Base-by-base conservation (phyloP, 2,888 invertebrate species). In the Slavum lentiscoides region DNA sequence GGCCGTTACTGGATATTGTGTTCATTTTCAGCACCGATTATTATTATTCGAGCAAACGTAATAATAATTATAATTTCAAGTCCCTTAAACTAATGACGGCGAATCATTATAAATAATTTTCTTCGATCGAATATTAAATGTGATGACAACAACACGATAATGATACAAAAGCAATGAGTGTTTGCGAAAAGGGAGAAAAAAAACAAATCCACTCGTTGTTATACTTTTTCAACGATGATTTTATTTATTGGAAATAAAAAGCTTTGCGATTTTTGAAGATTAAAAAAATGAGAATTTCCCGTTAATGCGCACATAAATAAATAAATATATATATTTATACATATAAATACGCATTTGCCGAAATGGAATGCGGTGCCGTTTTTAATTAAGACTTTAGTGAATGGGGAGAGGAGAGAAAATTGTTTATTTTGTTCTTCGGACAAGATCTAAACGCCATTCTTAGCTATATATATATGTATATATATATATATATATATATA, bases 381-480 rank as follows among this genome's bases (percentile, higher is more conserved):
- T 77, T 77, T 69, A 77, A 69, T 77, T 61, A 77, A 77, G 62
- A 53, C 21, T 53, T 55, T 70, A 8, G 49, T 9, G 49, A 43
- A 30, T 4, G 4, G 2, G 43, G 7, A 7, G 43, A 9, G 49
- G 15, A 70, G 39, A 62, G 21, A 43, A 21, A 69, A 68, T 39
- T 77, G 69, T 77, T 77, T 70, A 62, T 76, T 67, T 77, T 77
- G 61, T 62, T 61, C 53, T 69, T 58, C 76, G 76, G 61, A 69
- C 69, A 53, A 13, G n/a, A 68, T 68, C 68, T 49, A 21, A 76
- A 62, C 2, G 75, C 15, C 15, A n/a, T 53, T 74, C 62, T n/a
- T 37, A 49, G 49, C 11, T 13, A 19, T 30, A 68, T 55, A 55
- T 55, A 49, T 55, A 55, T 17, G 39, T 39, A 39, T 39, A 39